phyloP scores from a whole-genome alignment of 2,888 invertebrate species.

The Morpho achilles region DNA sequence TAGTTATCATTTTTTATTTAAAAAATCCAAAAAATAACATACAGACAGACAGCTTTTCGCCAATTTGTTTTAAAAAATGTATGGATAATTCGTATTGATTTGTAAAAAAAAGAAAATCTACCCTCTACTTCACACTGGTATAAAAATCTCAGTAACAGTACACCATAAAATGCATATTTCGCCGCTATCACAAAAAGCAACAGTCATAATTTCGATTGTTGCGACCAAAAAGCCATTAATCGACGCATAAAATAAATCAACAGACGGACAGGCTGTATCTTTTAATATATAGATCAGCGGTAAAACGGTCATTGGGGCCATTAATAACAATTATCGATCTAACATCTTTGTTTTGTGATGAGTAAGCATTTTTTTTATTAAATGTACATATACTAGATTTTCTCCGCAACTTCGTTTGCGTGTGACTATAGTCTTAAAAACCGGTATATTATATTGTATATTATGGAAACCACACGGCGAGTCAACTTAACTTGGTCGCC shows the following conservation, averaged over 20 bases:
- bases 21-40: too few relatives aligned
- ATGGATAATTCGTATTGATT: too few relatives aligned
- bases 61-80: too few relatives aligned
- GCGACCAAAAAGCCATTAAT: slow-evolving; percentile 17
- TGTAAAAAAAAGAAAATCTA: too few relatives aligned
- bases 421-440: too few relatives aligned
- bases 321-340: slow-evolving; percentile 57
- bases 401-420: too few relatives aligned
- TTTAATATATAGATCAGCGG: slow-evolving; percentile 24
- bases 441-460: too few relatives aligned
- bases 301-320: slow-evolving; percentile 41
- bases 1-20: too few relatives aligned
- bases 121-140: background rate
- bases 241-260: slow-evolving; percentile 31
- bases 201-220: slow-evolving; percentile 17
- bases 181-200: slow-evolving; percentile 9
- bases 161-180: slow-evolving; percentile 7
- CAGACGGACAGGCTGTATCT: slow-evolving; percentile 29
- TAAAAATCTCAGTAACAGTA: background rate
- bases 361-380: slow-evolving; percentile 38
- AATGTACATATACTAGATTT: background rate
- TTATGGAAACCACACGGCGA: too few relatives aligned
- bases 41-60: too few relatives aligned
- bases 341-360: slow-evolving; percentile 65
- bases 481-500: too few relatives aligned